These are phyloP conservation scores for Mirounga angustirostris DNA, from an alignment of 2,113 vertebrate species.

Conservation along the genomic window DNA sequence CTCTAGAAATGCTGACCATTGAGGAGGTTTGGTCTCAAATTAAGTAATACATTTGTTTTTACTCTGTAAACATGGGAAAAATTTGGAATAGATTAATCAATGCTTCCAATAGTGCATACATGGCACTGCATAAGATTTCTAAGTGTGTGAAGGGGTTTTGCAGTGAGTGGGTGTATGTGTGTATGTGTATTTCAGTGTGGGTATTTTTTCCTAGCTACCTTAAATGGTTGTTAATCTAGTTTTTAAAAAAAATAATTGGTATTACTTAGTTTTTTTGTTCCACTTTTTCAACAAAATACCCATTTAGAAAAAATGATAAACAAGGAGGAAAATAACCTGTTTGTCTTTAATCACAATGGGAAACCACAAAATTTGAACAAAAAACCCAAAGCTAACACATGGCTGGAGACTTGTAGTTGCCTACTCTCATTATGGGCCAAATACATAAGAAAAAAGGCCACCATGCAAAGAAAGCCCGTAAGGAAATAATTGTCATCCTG, in stretches of 20 bases:
- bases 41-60: slow-evolving; percentile 44
- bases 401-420: not conserved
- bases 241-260: not conserved
- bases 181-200: not conserved
- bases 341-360: not conserved
- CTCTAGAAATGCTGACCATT: not conserved
- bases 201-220: not conserved
- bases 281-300: not conserved
- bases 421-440: slow-evolving; percentile 4
- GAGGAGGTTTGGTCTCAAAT: not conserved
- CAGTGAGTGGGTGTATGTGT: not conserved
- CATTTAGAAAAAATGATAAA: not conserved
- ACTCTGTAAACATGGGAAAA: not conserved
- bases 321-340: not conserved
- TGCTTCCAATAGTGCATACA: not conserved
- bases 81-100: not conserved
- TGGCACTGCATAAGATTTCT: not conserved
- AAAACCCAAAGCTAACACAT: not conserved
- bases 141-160: not conserved
- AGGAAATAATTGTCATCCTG: not conserved
- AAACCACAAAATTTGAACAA: slow-evolving; percentile 31
- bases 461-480: not conserved
- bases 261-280: not conserved
- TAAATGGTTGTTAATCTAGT: not conserved
- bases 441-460: not conserved